A percentile compares a stretch with the other conserved stretches of the same genome.
phyloP scores from a whole-genome alignment of 1,140 invertebrate genomes.

The Campodea augens region DNA sequence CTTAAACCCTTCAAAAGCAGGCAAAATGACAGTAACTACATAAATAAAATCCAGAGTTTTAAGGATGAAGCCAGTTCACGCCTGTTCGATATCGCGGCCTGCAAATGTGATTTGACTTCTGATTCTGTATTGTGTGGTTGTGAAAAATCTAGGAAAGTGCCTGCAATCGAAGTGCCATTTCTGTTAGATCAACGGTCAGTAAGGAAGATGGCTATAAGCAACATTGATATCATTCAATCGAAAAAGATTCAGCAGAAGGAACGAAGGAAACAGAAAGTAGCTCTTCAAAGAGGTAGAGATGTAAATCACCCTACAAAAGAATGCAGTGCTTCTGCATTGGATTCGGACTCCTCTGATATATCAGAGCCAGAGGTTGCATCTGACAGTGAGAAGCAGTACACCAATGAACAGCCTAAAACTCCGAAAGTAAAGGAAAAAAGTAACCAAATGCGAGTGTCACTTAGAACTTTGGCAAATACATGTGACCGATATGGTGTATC shows the following conservation, averaged over 20 bases:
- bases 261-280: background rate
- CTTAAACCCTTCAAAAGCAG: too few species aligned
- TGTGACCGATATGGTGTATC: slow-evolving; percentile 1
- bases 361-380: background rate
- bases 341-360: background rate
- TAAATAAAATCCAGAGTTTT: too few species aligned
- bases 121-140: background rate
- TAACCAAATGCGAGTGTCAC: background rate
- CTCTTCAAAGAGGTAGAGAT: too few species aligned
- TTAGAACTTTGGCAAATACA: background rate
- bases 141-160: too few species aligned
- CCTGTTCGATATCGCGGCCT: background rate
- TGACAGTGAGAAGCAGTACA: background rate
- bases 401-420: background rate
- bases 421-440: background rate
- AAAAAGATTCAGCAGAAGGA: background rate
- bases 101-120: background rate
- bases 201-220: background rate
- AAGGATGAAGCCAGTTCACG: too few species aligned
- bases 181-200: background rate
- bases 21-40: too few species aligned
- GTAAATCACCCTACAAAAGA: too few species aligned
- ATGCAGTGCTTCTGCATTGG: background rate
- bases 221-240: background rate
- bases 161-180: background rate